phyloP scores from a whole-genome alignment of 1,140 invertebrate species.

The Trichogramma pretiosum region DNA sequence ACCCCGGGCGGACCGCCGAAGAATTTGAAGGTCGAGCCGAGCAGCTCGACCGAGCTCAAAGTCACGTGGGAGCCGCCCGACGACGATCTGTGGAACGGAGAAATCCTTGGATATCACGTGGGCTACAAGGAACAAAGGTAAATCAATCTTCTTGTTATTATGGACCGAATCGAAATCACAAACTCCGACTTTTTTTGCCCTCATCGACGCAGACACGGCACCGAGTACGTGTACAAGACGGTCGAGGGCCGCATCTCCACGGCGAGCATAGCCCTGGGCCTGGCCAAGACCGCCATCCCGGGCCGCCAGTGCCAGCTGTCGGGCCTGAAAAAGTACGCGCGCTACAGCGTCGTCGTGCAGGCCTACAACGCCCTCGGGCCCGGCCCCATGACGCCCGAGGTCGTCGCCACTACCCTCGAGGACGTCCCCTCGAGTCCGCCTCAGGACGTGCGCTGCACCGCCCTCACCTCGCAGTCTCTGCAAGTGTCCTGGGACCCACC shows the following conservation, averaged over 20 bases:
- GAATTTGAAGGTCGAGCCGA: slow-evolving; percentile 75
- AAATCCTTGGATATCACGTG: slow-evolving; percentile 85
- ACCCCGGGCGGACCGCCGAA: slow-evolving; percentile 73
- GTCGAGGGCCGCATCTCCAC: slow-evolving; percentile 42
- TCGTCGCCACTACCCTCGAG: slow-evolving; percentile 75
- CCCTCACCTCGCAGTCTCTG: slow-evolving; percentile 71
- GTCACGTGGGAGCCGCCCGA: slow-evolving; percentile 85
- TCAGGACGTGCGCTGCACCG: slow-evolving; percentile 66
- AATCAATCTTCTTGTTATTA: too few relatives aligned
- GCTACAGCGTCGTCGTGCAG: slow-evolving; percentile 84
- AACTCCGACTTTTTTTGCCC: too few relatives aligned
- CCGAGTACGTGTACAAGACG: slow-evolving; percentile 40
- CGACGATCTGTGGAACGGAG: slow-evolving; percentile 81
- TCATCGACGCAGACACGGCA: slow-evolving; percentile 35
- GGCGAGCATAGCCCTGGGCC: slow-evolving; percentile 38
- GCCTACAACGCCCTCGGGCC: slow-evolving; percentile 86
- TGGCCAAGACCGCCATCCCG: slow-evolving; percentile 39
- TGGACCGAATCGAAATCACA: slow-evolving; percentile 6
- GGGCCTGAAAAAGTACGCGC: slow-evolving; percentile 70
- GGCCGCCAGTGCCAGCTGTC: slow-evolving; percentile 40
- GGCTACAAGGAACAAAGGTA: slow-evolving; percentile 66
- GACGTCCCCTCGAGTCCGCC: slow-evolving; percentile 76
- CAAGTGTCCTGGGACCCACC: slow-evolving; percentile 82
- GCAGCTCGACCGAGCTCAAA: slow-evolving; percentile 79
- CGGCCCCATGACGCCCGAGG: slow-evolving; percentile 76